Conservation (phyloP, 2,888 invertebrate genomes). For the Sinelater perroti region DNA sequence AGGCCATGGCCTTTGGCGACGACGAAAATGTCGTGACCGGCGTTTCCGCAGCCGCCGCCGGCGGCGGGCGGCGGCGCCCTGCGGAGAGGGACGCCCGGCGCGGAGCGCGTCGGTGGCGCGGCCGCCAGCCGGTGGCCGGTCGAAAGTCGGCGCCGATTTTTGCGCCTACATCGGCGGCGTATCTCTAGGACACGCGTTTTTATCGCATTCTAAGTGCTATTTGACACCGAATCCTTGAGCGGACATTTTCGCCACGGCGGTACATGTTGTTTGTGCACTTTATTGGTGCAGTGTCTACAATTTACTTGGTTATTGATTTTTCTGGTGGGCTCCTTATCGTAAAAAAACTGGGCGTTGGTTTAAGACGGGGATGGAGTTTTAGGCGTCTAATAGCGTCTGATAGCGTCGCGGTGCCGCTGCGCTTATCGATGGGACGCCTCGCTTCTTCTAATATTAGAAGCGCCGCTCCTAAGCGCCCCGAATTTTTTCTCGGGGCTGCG, state of each 20-base stretch:
- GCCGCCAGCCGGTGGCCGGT: slow-evolving; percentile 15
- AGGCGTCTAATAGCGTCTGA: slow-evolving; percentile 48
- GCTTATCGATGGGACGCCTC: slow-evolving; percentile 49
- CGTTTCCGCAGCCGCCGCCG: no score
- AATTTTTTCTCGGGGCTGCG: no score
- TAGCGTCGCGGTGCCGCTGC: slow-evolving; percentile 46
- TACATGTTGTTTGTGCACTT: slow-evolving; percentile 38
- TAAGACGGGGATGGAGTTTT: slow-evolving; percentile 52
- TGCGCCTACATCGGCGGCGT: slow-evolving; percentile 38
- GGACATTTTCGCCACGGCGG: slow-evolving; percentile 34
- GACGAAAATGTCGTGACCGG: slow-evolving; percentile 36
- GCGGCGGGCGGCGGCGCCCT: background rate
- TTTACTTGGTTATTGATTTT: slow-evolving; percentile 58
- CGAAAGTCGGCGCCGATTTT: slow-evolving; percentile 36
- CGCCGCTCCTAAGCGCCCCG: no score
- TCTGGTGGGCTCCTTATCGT: slow-evolving; percentile 55
- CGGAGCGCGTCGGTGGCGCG: background rate
- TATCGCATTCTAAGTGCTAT: slow-evolving; percentile 22
- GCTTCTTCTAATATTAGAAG: no score
- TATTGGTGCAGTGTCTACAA: slow-evolving; percentile 47
- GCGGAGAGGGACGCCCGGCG: background rate
- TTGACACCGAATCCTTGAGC: slow-evolving; percentile 38
- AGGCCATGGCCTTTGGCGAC: slow-evolving; percentile 49
- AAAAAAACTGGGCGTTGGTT: slow-evolving; percentile 60
- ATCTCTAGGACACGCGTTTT: slow-evolving; percentile 33